Conservation (phyloP, 2,797 vertebrate genomes). For the Craterocephalus amniculus region DNA sequence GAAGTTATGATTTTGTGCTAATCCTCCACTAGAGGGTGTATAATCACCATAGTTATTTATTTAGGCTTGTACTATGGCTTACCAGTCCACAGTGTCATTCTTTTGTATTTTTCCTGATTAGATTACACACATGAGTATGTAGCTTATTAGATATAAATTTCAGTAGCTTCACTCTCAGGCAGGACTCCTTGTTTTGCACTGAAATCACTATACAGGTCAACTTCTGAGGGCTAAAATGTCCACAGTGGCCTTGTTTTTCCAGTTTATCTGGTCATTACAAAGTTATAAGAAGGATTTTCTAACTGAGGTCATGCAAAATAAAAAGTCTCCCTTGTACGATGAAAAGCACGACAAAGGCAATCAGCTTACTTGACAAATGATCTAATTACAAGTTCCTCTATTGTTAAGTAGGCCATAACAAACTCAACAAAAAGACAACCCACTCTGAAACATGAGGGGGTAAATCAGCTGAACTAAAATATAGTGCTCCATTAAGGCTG, state of each 20-base stretch:
- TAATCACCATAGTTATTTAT: conserved; percentile 64
- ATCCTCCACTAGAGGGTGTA: conserved; percentile 78
- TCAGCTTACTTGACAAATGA: conserved; percentile 65
- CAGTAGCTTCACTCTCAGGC: not conserved
- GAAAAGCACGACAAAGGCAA: conserved; percentile 56
- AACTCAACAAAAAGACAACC: conserved; percentile 66
- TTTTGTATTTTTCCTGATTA: conserved; percentile 9
- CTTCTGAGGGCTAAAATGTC: conserved; percentile 5
- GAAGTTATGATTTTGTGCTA: conserved; percentile 47
- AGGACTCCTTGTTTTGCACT: conserved; percentile 9
- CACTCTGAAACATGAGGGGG: conserved; percentile 65
- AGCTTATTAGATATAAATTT: not conserved
- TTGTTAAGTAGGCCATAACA: conserved; percentile 77
- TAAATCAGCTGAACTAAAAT: conserved; percentile 71
- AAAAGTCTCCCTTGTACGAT: conserved; percentile 25
- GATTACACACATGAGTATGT: conserved; percentile 4
- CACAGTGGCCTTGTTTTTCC: not conserved
- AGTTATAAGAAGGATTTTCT: conserved; percentile 13
- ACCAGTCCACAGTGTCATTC: conserved; percentile 7
- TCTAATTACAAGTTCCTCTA: conserved; percentile 67
- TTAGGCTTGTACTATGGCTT: not conserved
- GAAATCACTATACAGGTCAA: conserved; percentile 5
- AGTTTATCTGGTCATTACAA: conserved; percentile 5
- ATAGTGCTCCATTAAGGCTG: conserved; percentile 65
- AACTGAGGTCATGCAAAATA: conserved; percentile 27